These are phyloP conservation scores for Lycorma delicatula DNA, from an alignment of 1,140 invertebrate species.

Conservation along the genomic window DNA sequence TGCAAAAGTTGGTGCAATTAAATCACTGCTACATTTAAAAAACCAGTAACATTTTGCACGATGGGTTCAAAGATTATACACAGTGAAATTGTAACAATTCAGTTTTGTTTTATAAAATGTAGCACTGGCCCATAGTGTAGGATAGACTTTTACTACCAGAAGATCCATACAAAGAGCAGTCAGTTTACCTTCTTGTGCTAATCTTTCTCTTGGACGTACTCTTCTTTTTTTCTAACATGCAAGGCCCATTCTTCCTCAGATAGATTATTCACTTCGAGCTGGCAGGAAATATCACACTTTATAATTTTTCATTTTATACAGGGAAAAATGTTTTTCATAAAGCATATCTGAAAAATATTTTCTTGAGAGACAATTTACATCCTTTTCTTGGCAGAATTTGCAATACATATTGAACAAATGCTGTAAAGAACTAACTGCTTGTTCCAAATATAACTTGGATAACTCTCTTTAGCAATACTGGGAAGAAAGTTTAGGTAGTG, in stretches of 20 bases:
- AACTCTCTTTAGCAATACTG: background rate
- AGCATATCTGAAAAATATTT: background rate
- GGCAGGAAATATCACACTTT: conserved; percentile 27
- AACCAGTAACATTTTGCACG: conserved; percentile 35
- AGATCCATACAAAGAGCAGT: conserved; percentile 33
- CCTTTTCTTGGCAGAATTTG: background rate
- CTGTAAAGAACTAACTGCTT: background rate
- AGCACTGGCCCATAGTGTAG: conserved; percentile 33
- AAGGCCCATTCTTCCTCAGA: conserved; percentile 17
- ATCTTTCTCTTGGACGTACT: conserved; percentile 25
- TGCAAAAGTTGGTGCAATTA: conserved; percentile 37
- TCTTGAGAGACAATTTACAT: background rate
- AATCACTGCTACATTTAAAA: conserved; percentile 35
- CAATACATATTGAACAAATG: background rate
- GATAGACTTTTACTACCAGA: conserved; percentile 35
- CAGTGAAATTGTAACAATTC: conserved; percentile 38
- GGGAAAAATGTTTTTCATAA: conserved; percentile 19
- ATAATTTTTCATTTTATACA: conserved; percentile 26
- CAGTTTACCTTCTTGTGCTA: conserved; percentile 19
- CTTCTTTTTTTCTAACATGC: conserved; percentile 25
- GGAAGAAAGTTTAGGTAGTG: background rate
- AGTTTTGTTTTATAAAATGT: conserved; percentile 40
- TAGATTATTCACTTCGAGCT: conserved; percentile 21
- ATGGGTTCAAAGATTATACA: conserved; percentile 36
- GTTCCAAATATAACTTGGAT: background rate